Conservation (phyloP, 1,140 invertebrate species). For the Nymphalis io region DNA sequence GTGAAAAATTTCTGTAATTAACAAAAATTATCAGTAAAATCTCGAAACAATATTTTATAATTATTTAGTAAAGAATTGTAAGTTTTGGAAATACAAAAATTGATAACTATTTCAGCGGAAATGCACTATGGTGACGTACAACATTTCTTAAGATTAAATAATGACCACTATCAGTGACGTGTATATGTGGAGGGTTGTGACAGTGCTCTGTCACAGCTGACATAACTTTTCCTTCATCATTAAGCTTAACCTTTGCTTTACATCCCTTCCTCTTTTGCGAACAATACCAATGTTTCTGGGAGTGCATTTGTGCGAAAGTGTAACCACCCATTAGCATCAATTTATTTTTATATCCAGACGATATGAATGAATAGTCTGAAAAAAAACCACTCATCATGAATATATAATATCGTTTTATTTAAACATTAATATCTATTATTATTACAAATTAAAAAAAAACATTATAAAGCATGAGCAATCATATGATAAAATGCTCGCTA, state of each 20-base stretch:
- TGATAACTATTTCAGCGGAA: too few relatives aligned
- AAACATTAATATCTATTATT: too few relatives aligned
- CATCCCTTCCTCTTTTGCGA: slow-evolving; percentile 46
- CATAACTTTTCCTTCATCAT: slow-evolving; percentile 12
- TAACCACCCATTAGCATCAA: slow-evolving; percentile 45
- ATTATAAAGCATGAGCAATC: too few relatives aligned
- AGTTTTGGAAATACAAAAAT: too few relatives aligned
- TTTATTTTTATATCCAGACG: slow-evolving; percentile 36
- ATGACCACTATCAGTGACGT: slow-evolving; percentile 9
- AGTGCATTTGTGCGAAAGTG: slow-evolving; percentile 41
- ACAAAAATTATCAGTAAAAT: too few relatives aligned
- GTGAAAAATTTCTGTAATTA: too few relatives aligned
- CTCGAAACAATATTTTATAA: too few relatives aligned
- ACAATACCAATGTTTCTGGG: slow-evolving; percentile 49
- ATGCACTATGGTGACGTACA: neutral
- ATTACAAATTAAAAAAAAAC: too few relatives aligned
- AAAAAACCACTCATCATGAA: neutral
- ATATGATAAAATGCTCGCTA: too few relatives aligned
- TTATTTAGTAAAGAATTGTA: too few relatives aligned
- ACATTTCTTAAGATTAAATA: slow-evolving; percentile 14
- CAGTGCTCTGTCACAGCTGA: slow-evolving; percentile 18
- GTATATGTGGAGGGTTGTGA: slow-evolving; percentile 38
- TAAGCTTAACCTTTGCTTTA: slow-evolving; percentile 44
- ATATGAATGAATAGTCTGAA: slow-evolving; percentile 40
- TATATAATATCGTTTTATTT: too few relatives aligned